Evolutionary conservation across 2,797 vertebrate genomes (phyloP).

Genomic region (Zonotrichia albicollis): DNA sequence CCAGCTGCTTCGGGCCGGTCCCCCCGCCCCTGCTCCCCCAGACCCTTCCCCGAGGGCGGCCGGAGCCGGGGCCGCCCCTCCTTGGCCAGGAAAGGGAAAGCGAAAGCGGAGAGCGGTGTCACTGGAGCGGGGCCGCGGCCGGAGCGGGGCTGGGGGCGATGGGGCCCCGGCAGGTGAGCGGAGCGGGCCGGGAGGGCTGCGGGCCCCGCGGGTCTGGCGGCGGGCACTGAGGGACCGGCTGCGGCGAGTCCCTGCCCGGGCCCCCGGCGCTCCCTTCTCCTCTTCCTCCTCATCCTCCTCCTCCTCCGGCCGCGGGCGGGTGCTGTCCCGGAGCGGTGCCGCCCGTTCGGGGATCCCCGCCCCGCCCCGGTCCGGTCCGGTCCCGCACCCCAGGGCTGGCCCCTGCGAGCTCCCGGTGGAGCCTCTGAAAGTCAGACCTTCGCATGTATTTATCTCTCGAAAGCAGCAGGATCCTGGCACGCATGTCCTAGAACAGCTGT

Average conservation of each 20-base stretch:
- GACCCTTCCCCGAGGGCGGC: not conserved
- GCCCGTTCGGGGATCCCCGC: not conserved
- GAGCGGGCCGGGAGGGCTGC: not conserved
- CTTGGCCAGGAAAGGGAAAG: slow-evolving; percentile 15
- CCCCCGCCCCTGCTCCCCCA: not conserved
- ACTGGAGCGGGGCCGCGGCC: not conserved
- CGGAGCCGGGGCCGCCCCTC: not conserved
- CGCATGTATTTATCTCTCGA: not conserved
- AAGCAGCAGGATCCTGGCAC: not conserved
- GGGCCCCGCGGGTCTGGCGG: not conserved
- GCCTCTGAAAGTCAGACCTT: not conserved
- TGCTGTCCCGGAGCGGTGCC: too few relatives aligned
- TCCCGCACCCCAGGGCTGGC: not conserved
- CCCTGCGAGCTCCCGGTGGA: not conserved
- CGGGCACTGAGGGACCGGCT: not conserved
- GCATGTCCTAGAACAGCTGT: not conserved
- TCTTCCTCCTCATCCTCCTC: not conserved
- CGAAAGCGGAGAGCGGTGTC: not conserved
- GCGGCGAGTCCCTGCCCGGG: not conserved
- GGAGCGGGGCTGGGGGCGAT: not conserved
- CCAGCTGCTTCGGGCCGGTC: too few relatives aligned
- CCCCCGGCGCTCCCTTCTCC: not conserved
- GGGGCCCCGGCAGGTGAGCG: not conserved
- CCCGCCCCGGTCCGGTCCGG: not conserved
- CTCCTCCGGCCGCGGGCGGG: not conserved